Evolutionary conservation across 2,888 invertebrate species (phyloP), one percentile per base, ranked within the genome.

Genomic region (Lymantria dispar): DNA sequence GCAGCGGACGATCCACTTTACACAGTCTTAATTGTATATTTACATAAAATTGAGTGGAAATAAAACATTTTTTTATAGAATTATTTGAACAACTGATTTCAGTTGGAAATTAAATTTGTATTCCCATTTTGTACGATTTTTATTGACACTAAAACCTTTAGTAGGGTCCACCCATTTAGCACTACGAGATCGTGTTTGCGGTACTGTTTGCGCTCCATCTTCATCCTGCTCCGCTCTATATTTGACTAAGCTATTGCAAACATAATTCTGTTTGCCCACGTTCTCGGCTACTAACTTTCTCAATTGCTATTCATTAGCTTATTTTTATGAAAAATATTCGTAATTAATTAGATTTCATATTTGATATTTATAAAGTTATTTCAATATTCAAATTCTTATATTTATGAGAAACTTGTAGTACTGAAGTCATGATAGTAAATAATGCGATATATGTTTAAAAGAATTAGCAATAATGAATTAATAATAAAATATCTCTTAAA

Each of bases 231-330:
- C 52, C 22, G 29, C 41, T 33, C 43, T 44, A 9, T 62, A 47
- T 64, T 64, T 64, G 62, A 13, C 22, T 41, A 52, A 57, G 33
- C 62, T 47, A 49, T 54, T 64, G 62, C 54, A 62, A 58, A 54
- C 50, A 33, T 43, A 40, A 46, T n/a, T 37, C 46, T 52, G 52
- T 56, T 64, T 42, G 43, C 45, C 10, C 7, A 22, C 48, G 36
- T 49, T 51, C 54, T 45, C 43, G 42, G 37, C 11, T 42, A 37
- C 8, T 12, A 3, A 37, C 36, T 49, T 59, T 45, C 41, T 48
- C 36, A 46, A n/a, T 46, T 45, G 42, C 36, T 42, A 33, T 45
- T 52, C n/a, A 47, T 52, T 58, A 29, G 42, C 22, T 42, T n/a
- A 38, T 13, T 7, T 29, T 42, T 22, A 22, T 22, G 22, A 22